A percentile compares a stretch with the other conserved stretches of the same genome.
Evolutionary conservation across 1,140 invertebrate species (phyloP).

Genomic region (Eriocheir sinensis): DNA sequence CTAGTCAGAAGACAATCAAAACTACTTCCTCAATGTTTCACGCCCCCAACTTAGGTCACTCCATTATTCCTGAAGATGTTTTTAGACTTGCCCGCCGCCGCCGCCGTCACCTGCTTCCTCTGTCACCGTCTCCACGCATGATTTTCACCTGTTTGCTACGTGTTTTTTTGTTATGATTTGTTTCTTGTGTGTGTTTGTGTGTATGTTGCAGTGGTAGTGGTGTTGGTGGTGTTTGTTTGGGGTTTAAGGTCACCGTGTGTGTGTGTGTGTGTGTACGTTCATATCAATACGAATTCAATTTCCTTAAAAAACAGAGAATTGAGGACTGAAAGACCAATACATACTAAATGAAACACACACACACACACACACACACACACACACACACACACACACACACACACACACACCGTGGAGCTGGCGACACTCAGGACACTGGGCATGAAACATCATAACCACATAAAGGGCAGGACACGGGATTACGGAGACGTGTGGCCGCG

Average conservation of each 20-base stretch:
- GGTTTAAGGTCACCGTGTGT: too few species aligned
- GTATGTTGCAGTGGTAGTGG: background rate
- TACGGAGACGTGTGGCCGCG: background rate
- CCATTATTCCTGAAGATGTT: background rate
- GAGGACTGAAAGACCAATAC: too few species aligned
- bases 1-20: background rate
- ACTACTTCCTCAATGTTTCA: background rate
- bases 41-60: background rate
- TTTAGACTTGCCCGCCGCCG: background rate
- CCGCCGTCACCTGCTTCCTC: too few species aligned
- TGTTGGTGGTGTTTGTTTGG: background rate
- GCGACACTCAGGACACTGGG: background rate
- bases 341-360: too few species aligned
- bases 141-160: background rate
- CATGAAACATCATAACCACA: background rate
- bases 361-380: conserved; percentile 17
- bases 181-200: too few species aligned
- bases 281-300: too few species aligned
- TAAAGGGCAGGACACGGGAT: background rate
- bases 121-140: background rate
- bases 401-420: background rate
- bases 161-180: background rate
- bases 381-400: conserved; percentile 22
- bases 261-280: too few species aligned
- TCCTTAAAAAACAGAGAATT: too few species aligned